Base-by-base conservation (phyloP, 2,113 vertebrate genomes). In the Strix aluco region DNA sequence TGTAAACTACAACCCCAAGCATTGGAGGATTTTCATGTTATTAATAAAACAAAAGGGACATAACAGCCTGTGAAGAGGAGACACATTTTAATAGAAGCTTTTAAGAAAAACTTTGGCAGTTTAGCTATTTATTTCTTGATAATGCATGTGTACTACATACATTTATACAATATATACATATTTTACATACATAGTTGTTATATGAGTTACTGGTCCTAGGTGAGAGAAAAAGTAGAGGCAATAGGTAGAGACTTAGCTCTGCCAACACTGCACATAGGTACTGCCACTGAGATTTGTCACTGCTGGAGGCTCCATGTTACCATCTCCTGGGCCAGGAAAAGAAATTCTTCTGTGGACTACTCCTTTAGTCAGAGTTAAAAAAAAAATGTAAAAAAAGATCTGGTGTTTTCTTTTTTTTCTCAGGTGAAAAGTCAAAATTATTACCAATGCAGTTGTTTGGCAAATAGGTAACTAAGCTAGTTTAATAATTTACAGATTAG, bases 121-220 rank as follows among this genome's bases (percentile, higher is more conserved):
- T 94, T 42, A 61, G 29, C 34, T 75, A 2, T 40, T 58, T 74
- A 15, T 47, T 81, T 81, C 9, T 12, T 81, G 36, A 49, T 79
- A 44, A 74, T 59, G 12, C 10, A 26, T 18, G 8, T 88, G 55
- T 44, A 19, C 29, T 78, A 29, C 13, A 12, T 59, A 10, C 32
- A 14, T n/a, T 51, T 36, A 49, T 62, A 15, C 14, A 20, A 3
- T 27, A 23, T n/a, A 11, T 38, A 14, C 10, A 13, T 30, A 6
- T 40, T 26, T 1, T 20, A 40, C 8, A 15, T 34, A 4, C 21
- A 10, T 3, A 54, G 5, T 13, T 77, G 0, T 58, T 61, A 2
- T 1, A 15, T 21, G 34, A 71, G 13, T 49, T 81, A 38, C 26
- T 94, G 65, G 77, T 94, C 22, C 80, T 38, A 4, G 8, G 11